phyloP scores from a whole-genome alignment of 2,888 invertebrate genomes.

The Oscheius sp. region DNA sequence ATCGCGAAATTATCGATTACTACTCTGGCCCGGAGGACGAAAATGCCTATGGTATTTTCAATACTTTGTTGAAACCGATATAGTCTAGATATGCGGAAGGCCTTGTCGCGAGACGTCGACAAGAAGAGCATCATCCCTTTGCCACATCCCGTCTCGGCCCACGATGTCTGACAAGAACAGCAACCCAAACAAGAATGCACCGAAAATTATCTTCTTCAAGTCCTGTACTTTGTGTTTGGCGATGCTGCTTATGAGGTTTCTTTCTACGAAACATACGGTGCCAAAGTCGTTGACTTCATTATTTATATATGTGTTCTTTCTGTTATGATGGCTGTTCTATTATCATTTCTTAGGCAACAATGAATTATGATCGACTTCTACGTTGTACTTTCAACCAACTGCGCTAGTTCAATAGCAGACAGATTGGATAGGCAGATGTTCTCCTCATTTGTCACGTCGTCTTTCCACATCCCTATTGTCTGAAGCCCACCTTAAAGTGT shows the following conservation, averaged over 20 bases:
- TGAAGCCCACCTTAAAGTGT: no score
- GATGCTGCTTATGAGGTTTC: not conserved
- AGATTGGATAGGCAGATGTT: no score
- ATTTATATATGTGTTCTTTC: not conserved
- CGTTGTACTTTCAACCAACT: no score
- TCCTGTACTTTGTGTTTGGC: slow-evolving; percentile 1
- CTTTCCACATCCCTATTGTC: not conserved
- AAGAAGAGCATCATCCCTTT: slow-evolving; percentile 93
- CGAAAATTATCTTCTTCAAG: not conserved
- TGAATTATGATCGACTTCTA: no score
- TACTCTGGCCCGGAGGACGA: slow-evolving; percentile 95
- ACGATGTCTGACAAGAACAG: slow-evolving; percentile 38
- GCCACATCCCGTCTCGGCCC: slow-evolving; percentile 84
- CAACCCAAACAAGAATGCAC: not conserved
- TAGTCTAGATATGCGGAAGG: slow-evolving; percentile 94
- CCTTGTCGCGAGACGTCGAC: slow-evolving; percentile 89
- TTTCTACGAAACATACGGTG: not conserved
- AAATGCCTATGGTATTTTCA: slow-evolving; percentile 89
- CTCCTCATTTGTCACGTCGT: not conserved
- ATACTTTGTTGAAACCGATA: not conserved
- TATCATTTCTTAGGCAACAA: no score
- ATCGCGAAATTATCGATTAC: slow-evolving; percentile 94
- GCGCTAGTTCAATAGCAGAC: no score
- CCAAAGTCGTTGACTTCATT: not conserved
- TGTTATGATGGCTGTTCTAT: no score